These are phyloP conservation scores for Athetis lepigone DNA, from an alignment of 2,888 invertebrate genomes.

Conservation along the genomic window DNA sequence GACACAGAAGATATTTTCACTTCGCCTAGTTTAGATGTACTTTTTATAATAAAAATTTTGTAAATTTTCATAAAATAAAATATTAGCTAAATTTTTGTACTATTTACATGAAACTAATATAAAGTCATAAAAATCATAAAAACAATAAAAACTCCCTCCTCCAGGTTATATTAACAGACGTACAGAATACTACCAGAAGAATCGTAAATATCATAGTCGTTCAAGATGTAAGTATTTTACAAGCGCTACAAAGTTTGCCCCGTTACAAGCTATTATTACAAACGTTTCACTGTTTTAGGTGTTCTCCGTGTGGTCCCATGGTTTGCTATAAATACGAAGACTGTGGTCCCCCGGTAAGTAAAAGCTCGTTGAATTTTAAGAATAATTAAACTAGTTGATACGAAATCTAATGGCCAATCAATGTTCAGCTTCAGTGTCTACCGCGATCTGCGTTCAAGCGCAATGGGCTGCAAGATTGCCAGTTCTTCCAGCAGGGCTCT, in stretches of 20 bases:
- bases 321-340: constrained; percentile 90
- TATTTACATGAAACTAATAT: constrained; percentile 61
- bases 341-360: constrained; percentile 86
- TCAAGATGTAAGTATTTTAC: constrained; percentile 59
- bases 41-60: constrained; percentile 70
- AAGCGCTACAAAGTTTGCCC: neutral
- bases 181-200: constrained; percentile 24
- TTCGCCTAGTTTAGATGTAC: constrained; percentile 73
- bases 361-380: constrained; percentile 11
- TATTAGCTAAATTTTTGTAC: constrained; percentile 71
- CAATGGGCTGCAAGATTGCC: constrained; percentile 88
- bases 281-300: constrained; percentile 70
- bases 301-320: constrained; percentile 87
- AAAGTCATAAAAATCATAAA: constrained; percentile 50
- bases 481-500: constrained; percentile 88
- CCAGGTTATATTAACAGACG: too few relatives aligned
- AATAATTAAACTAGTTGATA: constrained; percentile 1
- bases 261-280: neutral
- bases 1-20: constrained; percentile 76
- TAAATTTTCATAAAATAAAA: constrained; percentile 71
- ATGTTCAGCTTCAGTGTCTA: constrained; percentile 85
- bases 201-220: neutral
- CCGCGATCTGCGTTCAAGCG: constrained; percentile 89
- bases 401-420: constrained; percentile 51
- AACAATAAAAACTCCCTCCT: constrained; percentile 56